These are phyloP conservation scores for Druon quercuslanigerum DNA, from an alignment of 1,140 invertebrate genomes.

Conservation along the genomic window DNA sequence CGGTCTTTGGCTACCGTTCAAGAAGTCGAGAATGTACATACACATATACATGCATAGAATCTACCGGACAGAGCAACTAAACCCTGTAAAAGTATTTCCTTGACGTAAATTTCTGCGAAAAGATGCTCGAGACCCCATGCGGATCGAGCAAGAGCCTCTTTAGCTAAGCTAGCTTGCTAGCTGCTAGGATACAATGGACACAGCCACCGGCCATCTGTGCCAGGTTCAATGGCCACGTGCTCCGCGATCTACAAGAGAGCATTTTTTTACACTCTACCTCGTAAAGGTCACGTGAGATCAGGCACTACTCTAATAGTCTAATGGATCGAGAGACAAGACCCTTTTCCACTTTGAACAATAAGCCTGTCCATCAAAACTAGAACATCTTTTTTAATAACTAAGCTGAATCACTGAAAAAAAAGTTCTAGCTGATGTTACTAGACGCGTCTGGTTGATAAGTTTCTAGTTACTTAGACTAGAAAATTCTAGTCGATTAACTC, in stretches of 20 bases:
- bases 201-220: slow-evolving; percentile 3
- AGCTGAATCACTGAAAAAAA: too few species aligned
- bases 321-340: slow-evolving; percentile 1
- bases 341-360: too few species aligned
- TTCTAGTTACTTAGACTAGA: too few species aligned
- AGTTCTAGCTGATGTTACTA: too few species aligned
- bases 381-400: too few species aligned
- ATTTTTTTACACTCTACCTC: slow-evolving; percentile 9
- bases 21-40: background rate
- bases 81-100: slow-evolving; percentile 14
- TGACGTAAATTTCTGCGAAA: slow-evolving; percentile 23
- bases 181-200: background rate
- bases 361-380: too few species aligned
- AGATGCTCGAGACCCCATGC: slow-evolving; percentile 12
- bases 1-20: slow-evolving; percentile 17
- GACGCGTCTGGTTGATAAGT: too few species aligned
- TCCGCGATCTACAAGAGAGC: background rate
- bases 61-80: background rate
- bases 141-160: slow-evolving; percentile 1
- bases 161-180: too few species aligned
- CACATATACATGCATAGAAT: background rate
- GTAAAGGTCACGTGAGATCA: slow-evolving; percentile 1
- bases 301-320: background rate
- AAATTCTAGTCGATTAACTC: too few species aligned
- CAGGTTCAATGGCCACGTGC: slow-evolving; percentile 22